These are phyloP conservation scores for Metallyticus violacea DNA, from an alignment of 2,888 invertebrate species.

Conservation along the genomic window DNA sequence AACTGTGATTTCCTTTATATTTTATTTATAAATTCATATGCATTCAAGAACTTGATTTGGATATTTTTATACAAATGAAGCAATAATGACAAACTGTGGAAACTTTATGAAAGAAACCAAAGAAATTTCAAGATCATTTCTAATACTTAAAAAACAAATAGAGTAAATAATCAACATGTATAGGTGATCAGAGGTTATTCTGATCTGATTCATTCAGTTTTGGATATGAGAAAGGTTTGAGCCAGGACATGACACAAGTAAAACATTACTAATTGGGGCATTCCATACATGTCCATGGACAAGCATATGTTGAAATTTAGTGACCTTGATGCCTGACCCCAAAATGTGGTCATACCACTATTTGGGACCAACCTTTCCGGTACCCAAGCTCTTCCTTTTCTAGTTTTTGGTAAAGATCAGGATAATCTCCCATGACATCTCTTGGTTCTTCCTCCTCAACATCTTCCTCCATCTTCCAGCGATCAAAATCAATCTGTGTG, in stretches of 20 bases:
- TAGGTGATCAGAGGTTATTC: no score
- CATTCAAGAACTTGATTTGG: no score
- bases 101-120: no score
- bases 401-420: conserved; percentile 53
- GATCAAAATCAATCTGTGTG: conserved; percentile 79
- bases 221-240: background rate
- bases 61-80: no score
- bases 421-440: conserved; percentile 74
- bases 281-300: background rate
- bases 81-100: no score
- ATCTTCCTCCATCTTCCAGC: conserved; percentile 79
- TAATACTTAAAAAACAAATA: no score
- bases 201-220: background rate
- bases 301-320: background rate
- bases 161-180: no score
- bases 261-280: background rate
- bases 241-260: background rate
- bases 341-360: background rate
- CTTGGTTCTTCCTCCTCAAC: conserved; percentile 60
- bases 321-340: background rate
- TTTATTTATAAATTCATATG: no score
- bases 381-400: conserved; percentile 41
- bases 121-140: no score
- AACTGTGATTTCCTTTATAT: no score
- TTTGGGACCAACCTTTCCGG: conserved; percentile 34